Conservation (phyloP, 2,797 vertebrate genomes). For the Sphenodon punctatus region DNA sequence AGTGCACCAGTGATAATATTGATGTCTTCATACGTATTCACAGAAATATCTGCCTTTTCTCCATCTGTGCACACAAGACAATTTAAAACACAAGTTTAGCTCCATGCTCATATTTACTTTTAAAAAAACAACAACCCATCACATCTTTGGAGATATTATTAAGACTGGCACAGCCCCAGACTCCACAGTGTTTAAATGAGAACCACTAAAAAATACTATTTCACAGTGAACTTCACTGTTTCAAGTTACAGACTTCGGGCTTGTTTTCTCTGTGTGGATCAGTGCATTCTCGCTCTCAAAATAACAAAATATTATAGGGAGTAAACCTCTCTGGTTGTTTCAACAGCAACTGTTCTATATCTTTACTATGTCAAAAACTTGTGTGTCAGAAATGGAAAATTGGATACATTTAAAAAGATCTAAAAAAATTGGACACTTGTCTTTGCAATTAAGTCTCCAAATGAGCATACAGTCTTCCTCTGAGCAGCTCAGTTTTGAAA, state of each 20-base stretch:
- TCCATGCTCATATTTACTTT: too few species aligned
- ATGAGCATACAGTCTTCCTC: too few species aligned
- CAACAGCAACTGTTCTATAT: not conserved
- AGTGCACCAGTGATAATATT: slow-evolving; percentile 98
- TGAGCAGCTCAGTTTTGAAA: too few species aligned
- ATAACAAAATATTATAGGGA: not conserved
- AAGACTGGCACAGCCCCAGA: not conserved
- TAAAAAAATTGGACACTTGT: too few species aligned
- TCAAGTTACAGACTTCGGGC: not conserved
- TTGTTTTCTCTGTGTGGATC: not conserved
- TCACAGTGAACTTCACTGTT: not conserved
- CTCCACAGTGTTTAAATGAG: not conserved
- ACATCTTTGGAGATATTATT: slow-evolving; percentile 2
- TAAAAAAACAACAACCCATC: too few species aligned
- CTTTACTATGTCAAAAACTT: too few species aligned
- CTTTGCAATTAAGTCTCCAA: too few species aligned
- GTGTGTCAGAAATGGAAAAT: not conserved
- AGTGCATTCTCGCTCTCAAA: not conserved
- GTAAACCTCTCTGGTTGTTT: not conserved
- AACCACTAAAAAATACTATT: not conserved
- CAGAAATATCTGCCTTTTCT: slow-evolving; percentile 98
- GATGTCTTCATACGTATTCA: slow-evolving; percentile 98
- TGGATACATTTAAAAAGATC: not conserved
- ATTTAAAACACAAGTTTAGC: slow-evolving; percentile 41
- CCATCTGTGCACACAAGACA: slow-evolving; percentile 84